phyloP scores from a whole-genome alignment of 2,888 invertebrate species.

The Callosobruchus maculatus region DNA sequence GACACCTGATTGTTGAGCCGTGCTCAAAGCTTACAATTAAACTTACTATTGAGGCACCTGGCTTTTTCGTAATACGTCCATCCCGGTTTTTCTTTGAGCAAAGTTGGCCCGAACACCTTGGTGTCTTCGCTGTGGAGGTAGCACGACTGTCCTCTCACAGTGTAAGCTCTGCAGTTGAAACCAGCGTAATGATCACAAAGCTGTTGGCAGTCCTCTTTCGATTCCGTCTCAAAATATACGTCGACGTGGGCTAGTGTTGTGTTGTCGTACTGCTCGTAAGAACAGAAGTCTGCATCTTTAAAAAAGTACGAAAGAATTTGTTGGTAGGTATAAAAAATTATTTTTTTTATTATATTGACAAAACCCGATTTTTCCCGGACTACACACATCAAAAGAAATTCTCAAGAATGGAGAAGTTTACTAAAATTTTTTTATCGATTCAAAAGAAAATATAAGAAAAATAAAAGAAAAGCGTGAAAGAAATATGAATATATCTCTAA shows the following conservation, averaged over 20 bases:
- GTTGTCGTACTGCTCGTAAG: constrained; percentile 73
- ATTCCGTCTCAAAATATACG: constrained; percentile 49
- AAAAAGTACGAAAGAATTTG: constrained; percentile 3
- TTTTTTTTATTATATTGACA: too few species aligned
- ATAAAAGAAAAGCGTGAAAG: too few species aligned
- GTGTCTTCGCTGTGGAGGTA: constrained; percentile 79
- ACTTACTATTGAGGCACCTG: constrained; percentile 77
- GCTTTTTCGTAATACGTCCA: constrained; percentile 77
- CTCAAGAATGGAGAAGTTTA: too few species aligned
- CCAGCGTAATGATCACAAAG: constrained; percentile 60
- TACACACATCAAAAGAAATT: too few species aligned
- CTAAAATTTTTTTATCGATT: too few species aligned
- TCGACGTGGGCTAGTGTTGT: constrained; percentile 65
- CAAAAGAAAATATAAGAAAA: too few species aligned
- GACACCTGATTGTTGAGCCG: neutral
- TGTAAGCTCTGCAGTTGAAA: constrained; percentile 73
- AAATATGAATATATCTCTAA: too few species aligned
- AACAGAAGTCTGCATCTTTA: constrained; percentile 59
- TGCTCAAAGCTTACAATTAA: neutral
- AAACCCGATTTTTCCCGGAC: too few species aligned
- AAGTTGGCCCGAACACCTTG: constrained; percentile 72
- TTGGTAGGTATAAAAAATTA: too few species aligned
- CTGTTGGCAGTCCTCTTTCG: constrained; percentile 54
- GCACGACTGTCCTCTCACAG: constrained; percentile 52
- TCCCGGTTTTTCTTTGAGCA: constrained; percentile 56